Evolutionary conservation across 2,888 invertebrate species (phyloP).

Genomic region (Perizoma affinitatum): DNA sequence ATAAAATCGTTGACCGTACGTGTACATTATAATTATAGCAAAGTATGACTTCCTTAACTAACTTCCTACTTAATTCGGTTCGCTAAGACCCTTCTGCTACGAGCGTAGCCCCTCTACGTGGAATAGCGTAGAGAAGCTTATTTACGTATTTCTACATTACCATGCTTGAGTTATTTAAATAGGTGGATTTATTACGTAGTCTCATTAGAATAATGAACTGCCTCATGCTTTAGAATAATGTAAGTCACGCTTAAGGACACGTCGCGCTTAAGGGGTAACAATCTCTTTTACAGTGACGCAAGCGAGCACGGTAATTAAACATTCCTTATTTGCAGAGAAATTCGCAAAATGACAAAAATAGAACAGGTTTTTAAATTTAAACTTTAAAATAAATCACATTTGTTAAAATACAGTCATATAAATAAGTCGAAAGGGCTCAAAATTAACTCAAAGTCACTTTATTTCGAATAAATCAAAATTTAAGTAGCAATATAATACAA

Average conservation of each 20-base stretch:
- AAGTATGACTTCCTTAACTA: no score
- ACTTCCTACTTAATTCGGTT: no score
- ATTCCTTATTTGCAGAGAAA: constrained; percentile 20
- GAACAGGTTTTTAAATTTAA: no score
- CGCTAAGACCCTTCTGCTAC: no score
- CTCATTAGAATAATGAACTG: constrained; percentile 26
- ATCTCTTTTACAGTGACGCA: constrained; percentile 6
- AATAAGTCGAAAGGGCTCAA: neutral
- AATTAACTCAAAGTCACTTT: neutral
- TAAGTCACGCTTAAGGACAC: constrained; percentile 13
- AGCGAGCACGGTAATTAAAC: constrained; percentile 18
- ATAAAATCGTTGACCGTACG: no score
- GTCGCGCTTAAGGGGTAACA: constrained; percentile 19
- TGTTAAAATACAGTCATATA: no score
- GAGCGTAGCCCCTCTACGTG: no score
- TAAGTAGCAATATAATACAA: no score
- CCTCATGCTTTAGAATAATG: neutral
- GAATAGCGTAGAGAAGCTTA: neutral
- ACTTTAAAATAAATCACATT: no score
- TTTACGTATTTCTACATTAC: neutral
- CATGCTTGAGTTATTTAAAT: neutral
- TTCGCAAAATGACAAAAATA: no score
- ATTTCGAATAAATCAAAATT: no score
- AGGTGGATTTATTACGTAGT: constrained; percentile 12
- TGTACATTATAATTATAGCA: no score